phyloP scores from a whole-genome alignment of 35 echinoderm and acorn worm species.

The Heliocidaris erythrogramma region DNA sequence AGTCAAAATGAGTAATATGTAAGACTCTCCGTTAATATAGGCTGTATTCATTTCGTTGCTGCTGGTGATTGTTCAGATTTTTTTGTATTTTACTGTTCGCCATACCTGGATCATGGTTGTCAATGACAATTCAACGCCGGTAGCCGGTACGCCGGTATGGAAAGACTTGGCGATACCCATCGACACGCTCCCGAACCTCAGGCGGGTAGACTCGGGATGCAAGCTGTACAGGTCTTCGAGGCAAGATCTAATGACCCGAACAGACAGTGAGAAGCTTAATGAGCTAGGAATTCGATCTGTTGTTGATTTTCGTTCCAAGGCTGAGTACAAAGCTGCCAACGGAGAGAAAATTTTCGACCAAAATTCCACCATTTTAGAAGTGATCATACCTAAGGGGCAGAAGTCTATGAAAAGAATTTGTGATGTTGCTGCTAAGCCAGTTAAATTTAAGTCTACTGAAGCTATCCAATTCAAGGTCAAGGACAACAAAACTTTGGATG shows the following conservation, averaged over 20 bases:
- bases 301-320: conserved; percentile 69
- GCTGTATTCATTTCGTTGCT: not conserved
- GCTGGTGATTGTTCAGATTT: not conserved
- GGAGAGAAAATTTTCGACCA: conserved; percentile 69
- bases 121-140: not conserved
- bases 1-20: too few species aligned
- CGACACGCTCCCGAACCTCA: conserved; percentile 70
- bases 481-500: not conserved
- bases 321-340: conserved; percentile 59
- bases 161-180: conserved; percentile 49
- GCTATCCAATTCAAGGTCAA: not conserved
- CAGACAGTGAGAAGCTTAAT: conserved; percentile 61
- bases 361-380: conserved; percentile 34
- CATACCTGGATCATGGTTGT: not conserved
- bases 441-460: not conserved
- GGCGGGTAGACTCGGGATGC: conserved; percentile 57
- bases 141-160: not conserved
- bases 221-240: conserved; percentile 77
- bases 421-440: not conserved
- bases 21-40: too few species aligned
- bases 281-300: conserved; percentile 62
- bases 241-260: conserved; percentile 62
- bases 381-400: conserved; percentile 48
- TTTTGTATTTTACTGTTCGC: not conserved
- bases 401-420: conserved; percentile 3